Conservation (phyloP, 2,113 vertebrate species). For the Ceuthmochares aereus region DNA sequence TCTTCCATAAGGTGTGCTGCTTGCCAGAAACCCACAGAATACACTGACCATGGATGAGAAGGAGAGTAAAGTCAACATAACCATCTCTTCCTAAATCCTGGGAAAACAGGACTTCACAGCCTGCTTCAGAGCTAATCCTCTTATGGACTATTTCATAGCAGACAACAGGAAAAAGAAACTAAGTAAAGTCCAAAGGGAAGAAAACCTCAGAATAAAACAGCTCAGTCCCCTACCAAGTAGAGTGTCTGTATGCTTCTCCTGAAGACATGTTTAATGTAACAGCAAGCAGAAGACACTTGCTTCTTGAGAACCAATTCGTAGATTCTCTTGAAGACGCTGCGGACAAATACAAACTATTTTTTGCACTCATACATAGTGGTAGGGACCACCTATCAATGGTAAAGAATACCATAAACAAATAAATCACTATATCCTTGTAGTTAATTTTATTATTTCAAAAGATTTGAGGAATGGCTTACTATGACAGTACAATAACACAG, state of each 20-base stretch:
- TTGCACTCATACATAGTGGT: neutral
- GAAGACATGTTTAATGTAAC: accelerated
- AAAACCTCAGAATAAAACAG: neutral
- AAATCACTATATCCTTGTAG: neutral
- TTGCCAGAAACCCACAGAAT: neutral
- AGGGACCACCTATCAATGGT: neutral
- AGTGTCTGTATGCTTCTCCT: neutral
- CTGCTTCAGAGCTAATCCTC: neutral
- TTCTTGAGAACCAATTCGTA: neutral
- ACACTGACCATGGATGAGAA: neutral
- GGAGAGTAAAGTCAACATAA: neutral
- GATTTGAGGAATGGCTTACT: neutral
- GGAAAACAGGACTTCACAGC: neutral
- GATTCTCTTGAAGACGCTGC: neutral
- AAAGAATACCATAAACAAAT: neutral
- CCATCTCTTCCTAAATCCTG: neutral
- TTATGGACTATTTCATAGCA: neutral
- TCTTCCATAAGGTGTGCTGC: neutral
- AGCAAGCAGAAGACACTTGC: accelerated
- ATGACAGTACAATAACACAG: neutral
- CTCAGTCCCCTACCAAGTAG: neutral
- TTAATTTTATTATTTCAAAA: neutral
- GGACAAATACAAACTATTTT: neutral
- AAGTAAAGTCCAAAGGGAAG: neutral
- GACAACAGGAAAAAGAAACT: neutral